Evolutionary conservation across 1,140 invertebrate species (phyloP).

Genomic region (Colletes gigas): DNA sequence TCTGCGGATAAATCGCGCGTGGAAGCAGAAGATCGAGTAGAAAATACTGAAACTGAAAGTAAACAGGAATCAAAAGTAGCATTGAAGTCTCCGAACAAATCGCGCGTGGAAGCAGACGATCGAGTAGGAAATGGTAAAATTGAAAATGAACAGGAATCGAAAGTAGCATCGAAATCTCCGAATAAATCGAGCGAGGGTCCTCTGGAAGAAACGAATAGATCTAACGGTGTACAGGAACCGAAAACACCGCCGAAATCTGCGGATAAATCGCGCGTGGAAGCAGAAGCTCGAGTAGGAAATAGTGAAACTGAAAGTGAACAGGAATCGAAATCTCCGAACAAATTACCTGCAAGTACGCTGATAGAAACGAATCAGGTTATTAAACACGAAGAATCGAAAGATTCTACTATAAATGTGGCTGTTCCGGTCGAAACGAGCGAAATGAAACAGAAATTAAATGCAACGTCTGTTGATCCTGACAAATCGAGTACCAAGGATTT

Average conservation of each 20-base stretch:
- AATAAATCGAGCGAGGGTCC: conserved; percentile 20
- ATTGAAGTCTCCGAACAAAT: conserved; percentile 18
- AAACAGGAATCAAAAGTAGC: background rate
- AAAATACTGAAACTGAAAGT: too few relatives aligned
- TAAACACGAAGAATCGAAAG: conserved; percentile 1
- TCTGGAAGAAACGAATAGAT: background rate
- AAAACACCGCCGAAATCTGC: conserved; percentile 21
- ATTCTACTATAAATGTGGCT: background rate
- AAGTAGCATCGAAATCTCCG: background rate
- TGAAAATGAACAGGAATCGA: background rate
- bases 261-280: conserved; percentile 6
- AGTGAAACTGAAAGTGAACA: too few relatives aligned
- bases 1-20: conserved; percentile 19
- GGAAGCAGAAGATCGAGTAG: background rate
- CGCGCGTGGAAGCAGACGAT: too few relatives aligned
- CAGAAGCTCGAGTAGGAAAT: background rate
- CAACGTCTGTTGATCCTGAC: background rate
- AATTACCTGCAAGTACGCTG: conserved; percentile 12
- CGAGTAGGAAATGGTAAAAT: too few relatives aligned
- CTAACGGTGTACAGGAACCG: background rate
- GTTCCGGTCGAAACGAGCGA: background rate
- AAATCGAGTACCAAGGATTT: background rate
- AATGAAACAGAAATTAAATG: conserved; percentile 11
- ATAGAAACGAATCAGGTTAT: background rate
- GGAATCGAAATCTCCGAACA: background rate